Evolutionary conservation across 2,113 vertebrate species (phyloP).

Genomic region (Alosa alosa): DNA sequence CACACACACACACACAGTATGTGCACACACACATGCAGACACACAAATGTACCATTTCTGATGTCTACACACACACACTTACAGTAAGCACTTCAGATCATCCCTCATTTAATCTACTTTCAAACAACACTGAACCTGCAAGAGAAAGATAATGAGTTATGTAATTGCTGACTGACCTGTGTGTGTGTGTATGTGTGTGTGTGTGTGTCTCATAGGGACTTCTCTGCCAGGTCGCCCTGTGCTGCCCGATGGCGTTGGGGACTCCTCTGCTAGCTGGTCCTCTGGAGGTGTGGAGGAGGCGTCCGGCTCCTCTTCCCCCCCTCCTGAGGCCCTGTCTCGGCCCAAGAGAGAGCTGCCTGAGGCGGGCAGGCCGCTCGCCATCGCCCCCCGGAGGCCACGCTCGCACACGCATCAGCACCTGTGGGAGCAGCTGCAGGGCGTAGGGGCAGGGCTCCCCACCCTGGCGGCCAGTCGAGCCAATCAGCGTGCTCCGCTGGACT

Average conservation of each 20-base stretch:
- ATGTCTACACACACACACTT: no score
- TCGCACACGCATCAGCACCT: neutral
- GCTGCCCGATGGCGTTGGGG: neutral
- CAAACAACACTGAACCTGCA: no score
- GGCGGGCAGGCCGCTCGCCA: neutral
- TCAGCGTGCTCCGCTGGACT: constrained; percentile 55
- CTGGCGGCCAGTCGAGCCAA: constrained; percentile 50
- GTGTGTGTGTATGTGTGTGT: constrained; percentile 2
- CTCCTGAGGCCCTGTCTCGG: neutral
- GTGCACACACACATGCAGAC: no score
- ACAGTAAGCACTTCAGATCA: no score
- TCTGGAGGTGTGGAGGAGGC: neutral
- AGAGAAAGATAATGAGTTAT: neutral
- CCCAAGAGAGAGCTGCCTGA: neutral
- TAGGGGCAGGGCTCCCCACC: constrained; percentile 59
- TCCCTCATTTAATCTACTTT: no score
- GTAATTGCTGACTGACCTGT: neutral
- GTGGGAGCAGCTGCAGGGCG: neutral
- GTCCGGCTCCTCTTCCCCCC: neutral
- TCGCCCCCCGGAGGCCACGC: neutral
- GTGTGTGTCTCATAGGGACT: constrained; percentile 29
- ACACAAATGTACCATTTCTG: no score
- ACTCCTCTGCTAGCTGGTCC: neutral
- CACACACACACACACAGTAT: neutral
- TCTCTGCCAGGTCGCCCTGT: constrained; percentile 14